phyloP scores from a whole-genome alignment of 2,113 vertebrate genomes.

The Toxotes jaculatrix region DNA sequence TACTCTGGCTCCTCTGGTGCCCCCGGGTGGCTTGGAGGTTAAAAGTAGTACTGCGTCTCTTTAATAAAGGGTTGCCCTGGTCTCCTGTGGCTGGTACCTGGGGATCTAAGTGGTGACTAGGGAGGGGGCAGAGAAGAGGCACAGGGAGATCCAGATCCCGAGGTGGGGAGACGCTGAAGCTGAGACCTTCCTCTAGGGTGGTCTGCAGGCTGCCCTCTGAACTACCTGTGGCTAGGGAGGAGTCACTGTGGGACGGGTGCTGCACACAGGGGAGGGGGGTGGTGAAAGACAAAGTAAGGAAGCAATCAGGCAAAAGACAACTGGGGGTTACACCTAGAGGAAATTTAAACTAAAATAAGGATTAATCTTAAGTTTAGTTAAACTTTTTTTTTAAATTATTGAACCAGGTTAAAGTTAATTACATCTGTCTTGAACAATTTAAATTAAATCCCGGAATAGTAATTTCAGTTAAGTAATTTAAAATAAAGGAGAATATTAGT shows the following conservation, averaged over 20 bases:
- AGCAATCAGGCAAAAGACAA: neutral
- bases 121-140: constrained; percentile 68
- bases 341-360: neutral
- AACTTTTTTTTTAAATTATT: neutral
- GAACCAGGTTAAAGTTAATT: neutral
- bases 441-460: too few relatives aligned
- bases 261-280: constrained; percentile 34
- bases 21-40: constrained; percentile 86
- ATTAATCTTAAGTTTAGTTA: too few relatives aligned
- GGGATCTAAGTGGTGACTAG: constrained; percentile 31
- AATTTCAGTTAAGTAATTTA: too few relatives aligned
- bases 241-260: constrained; percentile 86
- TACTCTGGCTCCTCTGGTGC: constrained; percentile 93
- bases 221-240: constrained; percentile 87
- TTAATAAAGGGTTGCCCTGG: constrained; percentile 52
- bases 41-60: constrained; percentile 64
- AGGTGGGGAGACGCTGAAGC: constrained; percentile 86
- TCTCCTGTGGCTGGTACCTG: constrained; percentile 20
- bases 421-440: too few relatives aligned
- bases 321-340: neutral
- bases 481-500: too few relatives aligned
- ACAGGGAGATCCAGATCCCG: constrained; percentile 79
- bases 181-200: constrained; percentile 89
- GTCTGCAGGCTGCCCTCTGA: constrained; percentile 90
- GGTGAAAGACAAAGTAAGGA: neutral